Base-by-base conservation (phyloP, 1,140 invertebrate genomes). In the Lepidostoma basale region DNA sequence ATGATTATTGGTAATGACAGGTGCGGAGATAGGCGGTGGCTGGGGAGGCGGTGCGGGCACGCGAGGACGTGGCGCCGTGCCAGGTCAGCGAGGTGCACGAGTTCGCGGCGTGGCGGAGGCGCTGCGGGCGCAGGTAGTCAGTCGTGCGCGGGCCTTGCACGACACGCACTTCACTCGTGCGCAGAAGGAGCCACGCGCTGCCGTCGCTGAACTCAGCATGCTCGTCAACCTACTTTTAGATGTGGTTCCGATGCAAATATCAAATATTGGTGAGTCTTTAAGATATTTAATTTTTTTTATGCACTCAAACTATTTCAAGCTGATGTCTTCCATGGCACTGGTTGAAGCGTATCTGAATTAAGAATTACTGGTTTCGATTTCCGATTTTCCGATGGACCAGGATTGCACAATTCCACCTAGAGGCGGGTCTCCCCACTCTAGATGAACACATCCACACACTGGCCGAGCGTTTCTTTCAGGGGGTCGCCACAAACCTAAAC, bases 1-100 rank as follows among this genome's bases (percentile, higher is more conserved):
- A 12, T 9, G 9, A 2, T 36, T 12, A 36, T 12, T 36, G 5
- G 1, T 12, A 36, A 36, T 36, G 1, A 36, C 14, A 83, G 81
- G 79, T 58, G 79, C 81, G 25, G 81, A 82, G 69, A 68, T 83
- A 23, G 79, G 79, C 2, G 81, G 78, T 26, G 79, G 79, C 3
- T 83, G 81, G 81, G 73, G 75, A 2, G 79, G 80, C 77, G 73
- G 77, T 0, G 78, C 78, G 42, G 76, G 77, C 2, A 75, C 76
- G n/a, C 69, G 75, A 4, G 52, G 72, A 3, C 42, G 42, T 36
- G 26, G 20, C 12, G 45, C 12, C 1, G 14, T 23, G 6, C 12
- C 26, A n/a, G 42, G 44, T 18, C 40, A 39, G 14, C 40, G 36
- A 3, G 22, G 20, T 14, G 44, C 44, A 3, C 63, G 49, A 0